Base-by-base conservation (phyloP, 2,888 invertebrate genomes). In the Clitarchus hookeri region DNA sequence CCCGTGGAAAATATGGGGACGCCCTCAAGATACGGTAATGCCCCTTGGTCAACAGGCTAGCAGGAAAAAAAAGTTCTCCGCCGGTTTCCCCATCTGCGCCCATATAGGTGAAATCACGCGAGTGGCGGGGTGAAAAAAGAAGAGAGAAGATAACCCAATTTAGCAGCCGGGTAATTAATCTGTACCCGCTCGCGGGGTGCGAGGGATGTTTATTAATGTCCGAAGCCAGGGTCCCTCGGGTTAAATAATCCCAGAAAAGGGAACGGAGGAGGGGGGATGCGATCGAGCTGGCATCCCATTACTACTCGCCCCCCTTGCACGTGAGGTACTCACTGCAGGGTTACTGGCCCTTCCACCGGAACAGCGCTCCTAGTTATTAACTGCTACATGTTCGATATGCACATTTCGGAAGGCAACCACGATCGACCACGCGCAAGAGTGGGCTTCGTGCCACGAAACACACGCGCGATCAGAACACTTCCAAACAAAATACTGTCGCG, bases 11-110 rank as follows among this genome's bases (percentile, higher is more conserved):
- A 65, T 65, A 65, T n/a, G 65, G n/a, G 36, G 65, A 19, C 65
- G 19, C 65, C 65, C 65, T 65, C 65, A 65, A 65, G 65, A 65
- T 65, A 65, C 65, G 65, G 65, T 65, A 65, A 65, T n/a, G 65
- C 65, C 65, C 65, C 65, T 65, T 23, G 65, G 65, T 65, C 65
- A 65, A 65, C 23, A 6, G 8, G 65, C 65, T 8, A n/a, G 65
- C 65, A 8, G 53, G 53, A 8, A 23, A 65, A 65, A 65, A 65
- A 65, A 65, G 16, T 16, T 12, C 65, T n/a, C 65, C 16, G 6
- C 13, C 8, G 16, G 65, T 23, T 65, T 65, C 6, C n/a, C 65
- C 36, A 36, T 36, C 36, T 65, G 0, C n/a, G n/a, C 8, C 65
- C 65, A 53, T 19, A 8, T 19, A 53, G 65, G 65, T 65, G 65